Percentiles rank a stretch among this genome's conserved stretches.
These are phyloP conservation scores for Pachyseris speciosa DNA, from an alignment of 64 coral and sea anemone species.

Conservation along the genomic window DNA sequence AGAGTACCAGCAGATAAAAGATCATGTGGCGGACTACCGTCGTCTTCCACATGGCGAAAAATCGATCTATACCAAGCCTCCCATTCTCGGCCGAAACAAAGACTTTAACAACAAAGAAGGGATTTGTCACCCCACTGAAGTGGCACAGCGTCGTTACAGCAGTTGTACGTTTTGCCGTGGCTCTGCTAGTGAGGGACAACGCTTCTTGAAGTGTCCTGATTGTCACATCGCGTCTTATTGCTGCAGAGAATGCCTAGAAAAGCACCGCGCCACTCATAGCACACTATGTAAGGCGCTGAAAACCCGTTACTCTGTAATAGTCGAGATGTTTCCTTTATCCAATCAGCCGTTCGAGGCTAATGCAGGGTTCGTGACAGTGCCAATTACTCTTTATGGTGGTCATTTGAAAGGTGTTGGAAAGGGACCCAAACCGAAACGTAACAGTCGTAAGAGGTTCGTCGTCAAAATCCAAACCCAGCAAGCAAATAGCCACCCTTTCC, in stretches of 20 bases:
- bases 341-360: too few species aligned
- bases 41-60: conserved; percentile 65
- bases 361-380: too few species aligned
- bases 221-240: too few species aligned
- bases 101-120: too few species aligned
- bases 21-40: background rate
- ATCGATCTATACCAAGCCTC: conserved; percentile 24
- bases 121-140: conserved; percentile 51
- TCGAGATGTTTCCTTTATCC: background rate
- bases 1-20: too few species aligned
- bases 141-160: background rate
- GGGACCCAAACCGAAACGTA: conserved; percentile 53
- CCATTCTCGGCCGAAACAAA: conserved; percentile 34
- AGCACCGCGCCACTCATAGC: conserved; percentile 40
- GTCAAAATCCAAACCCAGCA: conserved; percentile 77
- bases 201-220: background rate
- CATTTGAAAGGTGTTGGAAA: conserved; percentile 69
- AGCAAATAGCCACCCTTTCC: conserved; percentile 67
- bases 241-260: conserved; percentile 26
- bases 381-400: too few species aligned
- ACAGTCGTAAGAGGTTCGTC: conserved; percentile 48
- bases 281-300: conserved; percentile 31
- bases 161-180: conserved; percentile 63
- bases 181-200: background rate
- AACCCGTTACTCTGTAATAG: conserved; percentile 40